Evolutionary conservation across 2,797 vertebrate species (phyloP), one percentile per base, ranked within the genome.

Genomic region (Miichthys miiuy): DNA sequence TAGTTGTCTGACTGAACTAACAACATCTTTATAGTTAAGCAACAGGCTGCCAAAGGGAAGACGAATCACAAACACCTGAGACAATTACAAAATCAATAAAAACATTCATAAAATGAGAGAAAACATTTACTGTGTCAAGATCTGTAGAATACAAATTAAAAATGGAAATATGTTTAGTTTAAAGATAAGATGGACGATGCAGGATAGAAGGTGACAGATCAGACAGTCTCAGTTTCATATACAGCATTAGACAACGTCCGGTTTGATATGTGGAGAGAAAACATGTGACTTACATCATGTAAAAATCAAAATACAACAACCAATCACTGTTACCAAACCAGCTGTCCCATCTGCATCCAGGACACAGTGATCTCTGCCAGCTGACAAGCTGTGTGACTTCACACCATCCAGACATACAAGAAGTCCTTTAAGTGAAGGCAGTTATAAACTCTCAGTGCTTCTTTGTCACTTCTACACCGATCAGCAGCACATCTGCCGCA

Each of bases 401-500:
- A 75, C 25, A 54, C 17, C 34, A 46, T 47, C 55, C 34, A 50
- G 51, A 72, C 41, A 54, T 42, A 71, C 60, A 76, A 58, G 47
- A 51, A 16, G 20, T 44, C 30, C 46, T 84, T 69, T 77, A 58
- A 58, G 56, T 57, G 38, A 50, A 61, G 23, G 48, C 56, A 41
- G 56, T 27, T 34, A 66, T 9, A 73, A 65, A 54, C 16, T 66
- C 34, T 73, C 55, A 62, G 51, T 52, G 44, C 68, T 76, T 58
- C 21, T 54, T 34, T 55, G 44, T 79, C 21, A n/a, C 51, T 72
- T 13, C 7, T 20, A 42, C 18, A 74, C 50, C 52, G 44, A 84
- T 79, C 44, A 82, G 65, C 80, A 23, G 57, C 58, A 71, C 75
- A 85, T 77, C 73, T 82, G 75, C 57, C 46, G 58, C 66, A 54